Base-by-base conservation (phyloP, 2,888 invertebrate genomes). In the Venusia cambrica region DNA sequence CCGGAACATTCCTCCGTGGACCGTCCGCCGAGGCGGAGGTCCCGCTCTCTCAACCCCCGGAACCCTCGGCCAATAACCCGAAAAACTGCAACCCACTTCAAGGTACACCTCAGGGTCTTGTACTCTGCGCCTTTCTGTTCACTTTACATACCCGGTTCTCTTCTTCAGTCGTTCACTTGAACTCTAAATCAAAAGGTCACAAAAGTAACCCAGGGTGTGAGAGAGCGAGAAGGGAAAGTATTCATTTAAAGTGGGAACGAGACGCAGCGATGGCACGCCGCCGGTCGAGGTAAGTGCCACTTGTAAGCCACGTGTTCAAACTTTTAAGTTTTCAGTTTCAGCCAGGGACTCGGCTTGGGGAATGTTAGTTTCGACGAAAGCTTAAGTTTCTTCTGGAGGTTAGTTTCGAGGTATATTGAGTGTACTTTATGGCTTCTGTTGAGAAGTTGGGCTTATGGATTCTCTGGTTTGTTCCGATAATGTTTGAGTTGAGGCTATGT, bases 241-340 rank as follows among this genome's bases (percentile, higher is more conserved):
- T 73, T 58, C 43, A 38, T 75, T 54, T 73, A 79, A 84, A 84
- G 87, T 85, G 84, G 83, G 79, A 84, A 84, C 83, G 83, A 84
- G 84, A 79, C 75, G 70, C 54, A 63, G 67, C 52, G 65, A 85
- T 84, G 87, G 65, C 68, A 61, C 76, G 61, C 68, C 73, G 81
- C 70, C 72, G 67, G 56, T 42, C 64, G 77, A 83, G 87, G 87
- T 87, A 77, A 85, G 87, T 83, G 76, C 73, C 73, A 70, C 72
- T 77, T 65, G 64, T 66, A 57, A 38, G 64, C 75, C 85, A 84
- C 85, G 85, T 87, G 84, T 66, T 77, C 63, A 53, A 74, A 75
- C 69, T 77, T 75, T 32, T 51, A n/a, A 48, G 45, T 51, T 54
- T 52, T 48, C 55, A 43, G 48, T 45, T 52, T 49, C 48, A 44